Conservation (phyloP, 2,113 vertebrate genomes). For the Progne subis region DNA sequence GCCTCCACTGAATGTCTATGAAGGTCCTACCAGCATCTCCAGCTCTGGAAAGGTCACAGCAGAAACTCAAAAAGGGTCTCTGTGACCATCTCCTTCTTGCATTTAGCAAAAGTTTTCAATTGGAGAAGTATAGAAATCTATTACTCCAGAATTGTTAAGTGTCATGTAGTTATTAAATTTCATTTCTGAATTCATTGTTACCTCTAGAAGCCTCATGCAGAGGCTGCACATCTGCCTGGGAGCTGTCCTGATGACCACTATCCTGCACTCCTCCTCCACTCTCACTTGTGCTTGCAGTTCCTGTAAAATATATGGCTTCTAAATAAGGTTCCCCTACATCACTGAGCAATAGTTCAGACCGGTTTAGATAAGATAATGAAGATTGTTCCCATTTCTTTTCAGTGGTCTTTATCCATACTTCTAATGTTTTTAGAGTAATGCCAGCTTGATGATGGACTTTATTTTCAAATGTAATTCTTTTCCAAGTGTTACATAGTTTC, state of each 20-base stretch:
- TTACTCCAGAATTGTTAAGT: background rate
- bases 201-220: background rate
- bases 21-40: background rate
- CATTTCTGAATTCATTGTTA: background rate
- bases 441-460: background rate
- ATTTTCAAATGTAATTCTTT: background rate
- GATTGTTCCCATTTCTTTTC: background rate
- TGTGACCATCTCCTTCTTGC: background rate
- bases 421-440: background rate
- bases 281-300: background rate
- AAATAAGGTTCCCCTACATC: background rate
- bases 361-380: background rate
- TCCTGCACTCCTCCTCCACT: background rate
- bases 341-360: background rate
- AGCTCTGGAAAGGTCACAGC: background rate
- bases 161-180: background rate
- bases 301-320: background rate
- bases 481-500: background rate
- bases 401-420: background rate
- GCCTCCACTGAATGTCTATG: background rate
- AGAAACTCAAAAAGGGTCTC: background rate
- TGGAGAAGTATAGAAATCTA: background rate
- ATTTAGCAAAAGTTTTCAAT: background rate
- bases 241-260: background rate
- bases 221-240: background rate